Conservation (phyloP, 2,113 vertebrate genomes). For the Felis catus region F.catus_Fca126_mat1.0 CM031419.1:44101001-44101500, state of each 20-base stretch:
- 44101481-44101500: not conserved
- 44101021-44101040: slow-evolving; percentile 37
- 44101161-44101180: slow-evolving; percentile 77
- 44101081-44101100: slow-evolving; percentile 68
- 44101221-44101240: slow-evolving; percentile 48
- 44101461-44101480: not conserved
- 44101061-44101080: slow-evolving; percentile 47
- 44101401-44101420: not conserved
- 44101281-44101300: slow-evolving; percentile 50
- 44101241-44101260: not conserved
- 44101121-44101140: slow-evolving; percentile 68
- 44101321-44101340: not conserved
- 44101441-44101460: not conserved
- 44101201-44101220: slow-evolving; percentile 68
- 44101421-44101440: not conserved
- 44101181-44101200: slow-evolving; percentile 76
- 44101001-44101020: not conserved
- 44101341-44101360: not conserved
- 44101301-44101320: not conserved
- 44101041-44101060: not conserved
- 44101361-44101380: not conserved
- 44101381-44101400: not conserved
- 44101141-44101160: slow-evolving; percentile 77
- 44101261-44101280: slow-evolving; percentile 69
- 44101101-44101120: slow-evolving; percentile 71